A percentile compares a stretch with the other conserved stretches of the same genome.
phyloP scores from a whole-genome alignment of 2,113 vertebrate genomes.

The Lethenteron camtschaticum region DNA sequence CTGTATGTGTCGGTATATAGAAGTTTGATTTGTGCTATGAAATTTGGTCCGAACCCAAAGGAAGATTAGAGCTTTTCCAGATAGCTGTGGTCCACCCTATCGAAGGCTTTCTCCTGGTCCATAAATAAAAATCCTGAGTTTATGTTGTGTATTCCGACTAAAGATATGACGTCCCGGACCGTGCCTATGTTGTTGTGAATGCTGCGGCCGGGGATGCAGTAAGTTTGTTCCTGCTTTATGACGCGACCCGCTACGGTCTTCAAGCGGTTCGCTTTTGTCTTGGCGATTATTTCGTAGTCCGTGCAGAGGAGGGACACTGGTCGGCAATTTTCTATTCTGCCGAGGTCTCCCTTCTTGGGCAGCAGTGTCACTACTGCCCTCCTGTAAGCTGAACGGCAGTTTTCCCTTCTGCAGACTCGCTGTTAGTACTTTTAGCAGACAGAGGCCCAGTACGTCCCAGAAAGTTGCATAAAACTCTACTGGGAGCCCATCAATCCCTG shows the following conservation, averaged over 20 bases:
- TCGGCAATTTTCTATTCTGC: not conserved
- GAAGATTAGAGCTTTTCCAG: not conserved
- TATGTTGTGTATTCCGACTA: not conserved
- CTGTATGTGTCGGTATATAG: not conserved
- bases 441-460: too few species aligned
- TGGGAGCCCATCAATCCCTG: too few species aligned
- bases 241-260: not conserved
- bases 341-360: not conserved
- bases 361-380: not conserved
- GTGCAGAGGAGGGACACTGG: conserved; percentile 2
- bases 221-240: not conserved
- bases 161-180: not conserved
- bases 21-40: not conserved
- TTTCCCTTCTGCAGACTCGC: not conserved
- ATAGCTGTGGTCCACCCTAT: not conserved
- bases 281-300: not conserved
- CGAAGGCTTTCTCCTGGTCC: conserved; percentile 1
- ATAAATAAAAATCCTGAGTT: not conserved
- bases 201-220: not conserved
- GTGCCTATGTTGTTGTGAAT: not conserved
- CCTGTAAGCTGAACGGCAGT: not conserved
- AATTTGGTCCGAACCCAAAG: not conserved
- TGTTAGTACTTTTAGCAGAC: too few species aligned
- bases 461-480: too few species aligned
- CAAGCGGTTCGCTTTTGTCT: not conserved